Percentiles rank a stretch among this genome's conserved stretches.
These are phyloP conservation scores for Clarias gariepinus DNA, from an alignment of 2,113 vertebrate species.

Conservation along the genomic window DNA sequence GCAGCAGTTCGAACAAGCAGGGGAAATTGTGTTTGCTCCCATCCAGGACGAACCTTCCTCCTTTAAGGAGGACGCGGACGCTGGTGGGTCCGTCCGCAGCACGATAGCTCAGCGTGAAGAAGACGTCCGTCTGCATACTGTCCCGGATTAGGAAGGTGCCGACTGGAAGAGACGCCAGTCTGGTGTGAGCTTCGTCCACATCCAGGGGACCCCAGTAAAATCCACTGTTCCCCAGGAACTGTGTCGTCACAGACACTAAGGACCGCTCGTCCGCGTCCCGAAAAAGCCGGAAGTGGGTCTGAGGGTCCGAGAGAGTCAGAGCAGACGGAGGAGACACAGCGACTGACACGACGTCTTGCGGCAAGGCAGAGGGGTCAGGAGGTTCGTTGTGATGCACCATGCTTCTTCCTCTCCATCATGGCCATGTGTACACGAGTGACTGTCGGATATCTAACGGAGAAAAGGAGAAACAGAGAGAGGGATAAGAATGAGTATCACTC, in stretches of 20 bases:
- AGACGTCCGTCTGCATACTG: constrained; percentile 88
- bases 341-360: constrained; percentile 35
- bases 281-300: constrained; percentile 85
- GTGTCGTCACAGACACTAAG: constrained; percentile 79
- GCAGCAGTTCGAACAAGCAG: constrained; percentile 86
- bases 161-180: constrained; percentile 70
- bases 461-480: background rate
- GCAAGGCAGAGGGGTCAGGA: constrained; percentile 19
- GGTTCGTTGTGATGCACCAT: constrained; percentile 49
- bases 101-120: constrained; percentile 94
- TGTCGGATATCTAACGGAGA: background rate
- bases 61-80: constrained; percentile 84
- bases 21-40: constrained; percentile 87
- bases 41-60: constrained; percentile 81
- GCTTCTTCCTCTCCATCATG: constrained; percentile 43
- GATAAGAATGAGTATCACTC: background rate
- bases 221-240: constrained; percentile 82
- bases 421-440: background rate
- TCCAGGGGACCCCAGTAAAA: constrained; percentile 92
- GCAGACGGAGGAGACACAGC: constrained; percentile 69
- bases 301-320: background rate
- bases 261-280: constrained; percentile 79
- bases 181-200: constrained; percentile 82
- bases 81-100: constrained; percentile 84
- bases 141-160: constrained; percentile 95